These are phyloP conservation scores for Mellivora capensis DNA, from an alignment of 2,113 vertebrate genomes.

Conservation along the genomic window DNA sequence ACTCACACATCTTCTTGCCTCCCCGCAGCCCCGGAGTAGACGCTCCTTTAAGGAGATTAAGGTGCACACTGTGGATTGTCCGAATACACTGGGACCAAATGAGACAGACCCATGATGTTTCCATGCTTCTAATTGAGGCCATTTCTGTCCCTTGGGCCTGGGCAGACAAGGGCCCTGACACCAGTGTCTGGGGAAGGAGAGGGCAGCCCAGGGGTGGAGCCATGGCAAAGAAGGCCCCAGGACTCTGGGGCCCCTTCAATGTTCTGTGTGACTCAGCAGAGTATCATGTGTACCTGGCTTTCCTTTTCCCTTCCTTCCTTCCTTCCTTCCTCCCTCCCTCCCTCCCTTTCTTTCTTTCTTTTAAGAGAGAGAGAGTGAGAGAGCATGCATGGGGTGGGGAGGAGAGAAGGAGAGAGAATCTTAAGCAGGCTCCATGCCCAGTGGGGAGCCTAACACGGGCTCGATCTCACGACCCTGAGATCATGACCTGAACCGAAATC, in stretches of 20 bases:
- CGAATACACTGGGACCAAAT: fast-evolving
- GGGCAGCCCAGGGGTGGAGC: neutral
- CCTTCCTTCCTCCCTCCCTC: no score
- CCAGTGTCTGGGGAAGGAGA: fast-evolving
- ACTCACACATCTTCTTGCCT: neutral
- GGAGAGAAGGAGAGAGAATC: neutral
- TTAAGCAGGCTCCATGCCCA: neutral
- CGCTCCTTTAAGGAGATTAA: neutral
- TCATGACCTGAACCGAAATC: neutral
- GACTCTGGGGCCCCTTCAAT: neutral
- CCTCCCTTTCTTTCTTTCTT: neutral
- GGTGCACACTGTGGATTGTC: neutral
- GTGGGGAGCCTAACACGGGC: neutral
- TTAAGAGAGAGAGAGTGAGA: neutral
- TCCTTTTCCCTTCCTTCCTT: neutral
- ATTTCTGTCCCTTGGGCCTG: neutral
- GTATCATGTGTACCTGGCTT: neutral
- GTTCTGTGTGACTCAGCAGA: neutral
- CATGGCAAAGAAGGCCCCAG: fast-evolving
- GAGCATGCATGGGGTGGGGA: fast-evolving
- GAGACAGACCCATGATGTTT: neutral
- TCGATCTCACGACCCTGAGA: neutral
- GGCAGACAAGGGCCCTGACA: neutral
- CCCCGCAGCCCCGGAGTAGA: neutral
- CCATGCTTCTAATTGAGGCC: neutral